Evolutionary conservation across 2,888 invertebrate species (phyloP).

Genomic region (Eupeodes luniger): DNA sequence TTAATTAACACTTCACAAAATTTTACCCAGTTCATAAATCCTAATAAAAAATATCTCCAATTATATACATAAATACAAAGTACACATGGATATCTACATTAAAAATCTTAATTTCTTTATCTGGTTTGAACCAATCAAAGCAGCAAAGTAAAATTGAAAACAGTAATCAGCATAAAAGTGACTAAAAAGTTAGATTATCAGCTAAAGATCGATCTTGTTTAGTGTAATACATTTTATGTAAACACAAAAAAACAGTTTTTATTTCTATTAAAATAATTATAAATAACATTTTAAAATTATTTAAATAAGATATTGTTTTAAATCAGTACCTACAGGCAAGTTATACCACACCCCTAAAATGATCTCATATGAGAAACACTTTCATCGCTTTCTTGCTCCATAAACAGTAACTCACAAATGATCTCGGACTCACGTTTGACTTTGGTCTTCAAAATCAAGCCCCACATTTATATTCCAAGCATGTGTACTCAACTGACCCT

Average conservation of each 20-base stretch:
- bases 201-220: too few relatives aligned
- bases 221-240: too few relatives aligned
- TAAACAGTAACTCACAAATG: conserved; percentile 10
- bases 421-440: neutral
- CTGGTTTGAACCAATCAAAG: too few relatives aligned
- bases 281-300: neutral
- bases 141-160: too few relatives aligned
- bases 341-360: conserved; percentile 53
- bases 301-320: neutral
- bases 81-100: too few relatives aligned
- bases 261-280: neutral
- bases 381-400: conserved; percentile 58
- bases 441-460: neutral
- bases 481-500: conserved; percentile 7
- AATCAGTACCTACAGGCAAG: neutral
- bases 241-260: neutral
- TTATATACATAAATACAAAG: too few relatives aligned
- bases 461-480: conserved; percentile 43
- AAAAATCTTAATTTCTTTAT: too few relatives aligned
- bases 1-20: too few relatives aligned
- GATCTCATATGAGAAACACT: conserved; percentile 68
- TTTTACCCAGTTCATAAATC: too few relatives aligned
- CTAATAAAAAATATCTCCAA: too few relatives aligned
- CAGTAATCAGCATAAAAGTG: too few relatives aligned
- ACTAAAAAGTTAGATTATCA: too few relatives aligned